Evolutionary conservation across 2,888 invertebrate species (phyloP).

Genomic region (Clivina fossor): DNA sequence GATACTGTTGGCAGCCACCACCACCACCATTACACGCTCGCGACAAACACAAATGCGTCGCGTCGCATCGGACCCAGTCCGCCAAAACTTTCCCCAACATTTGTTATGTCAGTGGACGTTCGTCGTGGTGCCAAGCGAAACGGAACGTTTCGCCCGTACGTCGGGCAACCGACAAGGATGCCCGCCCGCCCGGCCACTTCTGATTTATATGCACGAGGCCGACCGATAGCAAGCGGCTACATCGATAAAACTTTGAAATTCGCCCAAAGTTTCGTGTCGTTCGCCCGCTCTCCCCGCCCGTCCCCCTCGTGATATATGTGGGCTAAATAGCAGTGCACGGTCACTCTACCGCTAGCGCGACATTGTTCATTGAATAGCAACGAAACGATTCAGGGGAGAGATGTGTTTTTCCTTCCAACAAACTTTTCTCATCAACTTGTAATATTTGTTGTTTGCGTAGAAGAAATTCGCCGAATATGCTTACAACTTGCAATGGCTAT

Average conservation of each 20-base stretch:
- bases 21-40: slow-evolving; percentile 30
- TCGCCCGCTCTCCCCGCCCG: slow-evolving; percentile 41
- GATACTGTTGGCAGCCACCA: too few species aligned
- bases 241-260: slow-evolving; percentile 49
- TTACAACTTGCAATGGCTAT: too few species aligned
- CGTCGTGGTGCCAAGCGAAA: slow-evolving; percentile 34
- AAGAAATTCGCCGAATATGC: too few species aligned
- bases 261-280: slow-evolving; percentile 36
- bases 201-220: slow-evolving; percentile 48
- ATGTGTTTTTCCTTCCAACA: too few species aligned
- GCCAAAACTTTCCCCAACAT: slow-evolving; percentile 42
- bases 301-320: slow-evolving; percentile 43
- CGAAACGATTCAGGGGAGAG: not conserved
- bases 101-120: slow-evolving; percentile 52
- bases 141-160: slow-evolving; percentile 1
- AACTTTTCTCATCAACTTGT: too few species aligned
- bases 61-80: slow-evolving; percentile 24
- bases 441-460: too few species aligned
- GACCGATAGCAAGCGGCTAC: slow-evolving; percentile 43
- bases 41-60: slow-evolving; percentile 18
- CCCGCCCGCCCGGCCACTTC: slow-evolving; percentile 34
- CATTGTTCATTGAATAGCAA: not conserved
- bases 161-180: slow-evolving; percentile 10
- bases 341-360: not conserved
- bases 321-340: too few species aligned